A percentile compares a stretch with the other conserved stretches of the same genome.
Conservation (phyloP, 2,888 invertebrate genomes). For the Agonopterix arenella region DNA sequence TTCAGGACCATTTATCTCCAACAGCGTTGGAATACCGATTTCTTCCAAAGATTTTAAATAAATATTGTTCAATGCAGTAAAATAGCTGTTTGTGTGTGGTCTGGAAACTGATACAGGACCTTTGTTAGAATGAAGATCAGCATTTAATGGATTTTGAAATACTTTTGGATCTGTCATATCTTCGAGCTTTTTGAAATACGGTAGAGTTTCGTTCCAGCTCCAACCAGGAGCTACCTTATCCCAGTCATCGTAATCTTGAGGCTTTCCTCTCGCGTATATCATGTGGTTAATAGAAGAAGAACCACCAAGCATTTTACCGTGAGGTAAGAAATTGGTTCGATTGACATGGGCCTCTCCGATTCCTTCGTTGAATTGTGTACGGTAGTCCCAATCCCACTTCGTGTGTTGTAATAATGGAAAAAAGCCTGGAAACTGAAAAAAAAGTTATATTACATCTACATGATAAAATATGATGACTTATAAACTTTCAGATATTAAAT, state of each 20-base stretch:
- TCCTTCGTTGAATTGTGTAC: slow-evolving; percentile 22
- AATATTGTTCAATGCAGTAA: slow-evolving; percentile 24
- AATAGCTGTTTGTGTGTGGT: slow-evolving; percentile 23
- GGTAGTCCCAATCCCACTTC: slow-evolving; percentile 39
- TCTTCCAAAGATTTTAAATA: slow-evolving; percentile 32
- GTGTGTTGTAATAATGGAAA: slow-evolving; percentile 30
- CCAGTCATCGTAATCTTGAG: slow-evolving; percentile 42
- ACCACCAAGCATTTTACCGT: slow-evolving; percentile 46
- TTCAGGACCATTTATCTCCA: slow-evolving; percentile 38
- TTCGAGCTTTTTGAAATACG: slow-evolving; percentile 44
- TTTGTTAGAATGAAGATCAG: slow-evolving; percentile 31
- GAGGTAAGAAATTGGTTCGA: slow-evolving; percentile 18
- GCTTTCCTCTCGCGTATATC: slow-evolving; percentile 38
- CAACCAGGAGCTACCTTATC: slow-evolving; percentile 33
- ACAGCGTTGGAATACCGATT: slow-evolving; percentile 33
- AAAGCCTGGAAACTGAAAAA: slow-evolving; percentile 37
- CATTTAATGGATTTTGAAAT: slow-evolving; percentile 24
- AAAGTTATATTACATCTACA: not conserved
- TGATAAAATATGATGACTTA: too few relatives aligned
- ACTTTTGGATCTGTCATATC: slow-evolving; percentile 35
- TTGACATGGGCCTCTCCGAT: slow-evolving; percentile 28
- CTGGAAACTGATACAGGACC: slow-evolving; percentile 41
- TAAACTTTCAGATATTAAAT: too few relatives aligned
- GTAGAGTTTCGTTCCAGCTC: slow-evolving; percentile 35
- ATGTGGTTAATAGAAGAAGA: slow-evolving; percentile 40